Conservation (phyloP, 2,797 vertebrate species). For the Argya squamiceps region DNA sequence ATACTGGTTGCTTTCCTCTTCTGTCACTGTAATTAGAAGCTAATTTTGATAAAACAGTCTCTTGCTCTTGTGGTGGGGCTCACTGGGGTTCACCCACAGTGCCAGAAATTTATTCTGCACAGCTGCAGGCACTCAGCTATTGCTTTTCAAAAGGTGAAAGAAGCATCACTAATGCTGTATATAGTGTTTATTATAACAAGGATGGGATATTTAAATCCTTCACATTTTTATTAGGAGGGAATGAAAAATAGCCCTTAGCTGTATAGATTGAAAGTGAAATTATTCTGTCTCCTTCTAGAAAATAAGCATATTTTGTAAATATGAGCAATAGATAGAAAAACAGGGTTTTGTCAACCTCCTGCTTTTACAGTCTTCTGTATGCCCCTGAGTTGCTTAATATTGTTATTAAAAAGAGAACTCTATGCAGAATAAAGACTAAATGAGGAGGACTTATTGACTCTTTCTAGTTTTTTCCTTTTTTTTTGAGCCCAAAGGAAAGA, state of each 20-base stretch:
- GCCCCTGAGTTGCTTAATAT: accelerated
- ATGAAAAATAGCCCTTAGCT: background rate
- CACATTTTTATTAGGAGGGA: background rate
- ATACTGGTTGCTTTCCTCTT: background rate
- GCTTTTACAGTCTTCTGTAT: background rate
- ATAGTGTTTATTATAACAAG: background rate
- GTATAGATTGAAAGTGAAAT: background rate
- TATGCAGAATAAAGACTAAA: background rate
- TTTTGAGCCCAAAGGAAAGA: background rate
- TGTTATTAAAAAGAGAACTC: background rate
- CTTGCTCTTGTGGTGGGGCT: background rate
- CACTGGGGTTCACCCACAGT: background rate
- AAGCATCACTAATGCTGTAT: background rate
- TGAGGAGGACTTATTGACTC: background rate
- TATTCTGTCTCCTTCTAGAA: background rate
- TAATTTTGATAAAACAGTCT: background rate
- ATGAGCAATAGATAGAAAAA: background rate
- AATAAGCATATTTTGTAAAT: background rate
- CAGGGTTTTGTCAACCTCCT: background rate
- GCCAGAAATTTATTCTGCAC: background rate
- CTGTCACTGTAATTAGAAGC: background rate
- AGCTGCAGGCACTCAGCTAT: background rate
- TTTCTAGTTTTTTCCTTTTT: background rate
- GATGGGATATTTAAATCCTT: background rate
- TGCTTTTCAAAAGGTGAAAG: background rate